A percentile compares a stretch with the other conserved stretches of the same genome.
phyloP scores from a whole-genome alignment of 1,140 invertebrate species.

The Trissolcus basalis region DNA sequence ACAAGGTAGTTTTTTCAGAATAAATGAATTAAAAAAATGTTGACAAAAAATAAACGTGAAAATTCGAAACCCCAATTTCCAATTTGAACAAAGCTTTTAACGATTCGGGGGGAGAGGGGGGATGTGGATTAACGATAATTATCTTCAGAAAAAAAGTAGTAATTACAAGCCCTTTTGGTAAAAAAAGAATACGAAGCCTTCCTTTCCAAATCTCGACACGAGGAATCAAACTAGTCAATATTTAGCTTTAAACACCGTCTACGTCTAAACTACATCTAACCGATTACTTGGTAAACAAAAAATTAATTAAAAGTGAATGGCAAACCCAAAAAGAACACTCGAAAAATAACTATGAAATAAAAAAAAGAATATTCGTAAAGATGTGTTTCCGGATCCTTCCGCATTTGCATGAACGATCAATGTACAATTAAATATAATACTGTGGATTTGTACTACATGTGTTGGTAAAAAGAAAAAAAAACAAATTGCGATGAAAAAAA shows the following conservation, averaged over 20 bases:
- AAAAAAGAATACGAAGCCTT: constrained; percentile 47
- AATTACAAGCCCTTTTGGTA: constrained; percentile 46
- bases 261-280: constrained; percentile 58
- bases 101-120: neutral
- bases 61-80: constrained; percentile 43
- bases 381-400: constrained; percentile 59
- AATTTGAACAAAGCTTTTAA: constrained; percentile 10
- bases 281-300: constrained; percentile 58
- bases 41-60: constrained; percentile 45
- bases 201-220: constrained; percentile 55
- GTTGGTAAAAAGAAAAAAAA: constrained; percentile 54
- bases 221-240: constrained; percentile 74
- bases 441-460: constrained; percentile 62
- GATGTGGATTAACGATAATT: constrained; percentile 30
- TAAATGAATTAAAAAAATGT: constrained; percentile 50
- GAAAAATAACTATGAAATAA: constrained; percentile 41
- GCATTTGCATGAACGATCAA: constrained; percentile 59
- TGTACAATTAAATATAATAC: constrained; percentile 61
- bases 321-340: constrained; percentile 49
- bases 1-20: constrained; percentile 62
- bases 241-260: constrained; percentile 74
- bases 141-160: constrained; percentile 43
- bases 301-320: constrained; percentile 48
- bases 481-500: constrained; percentile 36
- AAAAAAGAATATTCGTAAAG: constrained; percentile 42